A percentile compares a stretch with the other conserved stretches of the same genome.
These are phyloP conservation scores for Abscondita cerata DNA, from an alignment of 2,888 invertebrate genomes.

Conservation along the genomic window DNA sequence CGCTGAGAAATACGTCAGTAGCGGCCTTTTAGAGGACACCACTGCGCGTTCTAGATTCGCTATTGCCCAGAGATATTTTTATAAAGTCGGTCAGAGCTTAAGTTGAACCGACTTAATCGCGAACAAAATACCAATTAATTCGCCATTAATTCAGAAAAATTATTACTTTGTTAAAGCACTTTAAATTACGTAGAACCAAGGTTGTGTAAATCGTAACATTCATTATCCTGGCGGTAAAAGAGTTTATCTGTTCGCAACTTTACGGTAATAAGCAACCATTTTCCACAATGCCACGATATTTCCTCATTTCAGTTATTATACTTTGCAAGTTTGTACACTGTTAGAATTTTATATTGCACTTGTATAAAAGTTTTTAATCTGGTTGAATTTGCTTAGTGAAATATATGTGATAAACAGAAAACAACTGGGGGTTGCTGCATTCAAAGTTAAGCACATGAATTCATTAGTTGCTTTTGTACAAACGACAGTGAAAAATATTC, in stretches of 20 bases:
- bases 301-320: constrained; percentile 22
- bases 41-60: constrained; percentile 8
- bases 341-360: constrained; percentile 15
- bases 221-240: constrained; percentile 23
- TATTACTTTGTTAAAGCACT: constrained; percentile 19
- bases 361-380: constrained; percentile 23
- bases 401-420: constrained; percentile 12
- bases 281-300: constrained; percentile 18
- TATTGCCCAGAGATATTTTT: constrained; percentile 4
- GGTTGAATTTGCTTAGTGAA: constrained; percentile 12
- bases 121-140: constrained; percentile 2
- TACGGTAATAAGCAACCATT: constrained; percentile 20
- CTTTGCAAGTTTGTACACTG: constrained; percentile 15
- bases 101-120: background rate
- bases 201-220: constrained; percentile 24
- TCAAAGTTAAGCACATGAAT: constrained; percentile 10
- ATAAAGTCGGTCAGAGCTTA: background rate
- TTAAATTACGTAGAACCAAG: constrained; percentile 27
- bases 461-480: constrained; percentile 11
- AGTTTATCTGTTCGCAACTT: constrained; percentile 23
- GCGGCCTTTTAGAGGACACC: constrained; percentile 13
- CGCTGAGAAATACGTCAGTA: constrained; percentile 18
- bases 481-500: constrained; percentile 19
- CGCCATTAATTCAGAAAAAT: constrained; percentile 15
- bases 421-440: constrained; percentile 8